Conservation (phyloP, 2,888 invertebrate genomes). For the Chrysodeixis includens region DNA sequence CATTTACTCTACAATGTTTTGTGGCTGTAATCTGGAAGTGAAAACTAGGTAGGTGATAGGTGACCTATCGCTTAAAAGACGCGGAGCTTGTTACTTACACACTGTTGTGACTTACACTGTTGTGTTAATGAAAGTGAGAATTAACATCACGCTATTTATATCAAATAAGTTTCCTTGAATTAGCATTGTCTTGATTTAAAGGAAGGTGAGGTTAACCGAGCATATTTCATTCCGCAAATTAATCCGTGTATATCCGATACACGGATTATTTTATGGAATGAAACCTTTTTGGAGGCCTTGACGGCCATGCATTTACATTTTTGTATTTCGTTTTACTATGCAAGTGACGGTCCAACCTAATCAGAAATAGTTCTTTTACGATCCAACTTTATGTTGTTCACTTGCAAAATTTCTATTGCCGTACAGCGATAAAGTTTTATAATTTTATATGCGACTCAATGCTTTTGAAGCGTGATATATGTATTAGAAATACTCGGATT, state of each 20-base stretch:
- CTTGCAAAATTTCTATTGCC: slow-evolving; percentile 76
- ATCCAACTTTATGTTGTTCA: slow-evolving; percentile 75
- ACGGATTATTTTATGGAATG: slow-evolving; percentile 26
- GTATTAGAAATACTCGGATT: slow-evolving; percentile 16
- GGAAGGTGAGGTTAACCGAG: slow-evolving; percentile 35
- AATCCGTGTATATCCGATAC: too few species aligned
- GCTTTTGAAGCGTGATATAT: slow-evolving; percentile 43
- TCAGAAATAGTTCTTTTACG: slow-evolving; percentile 81
- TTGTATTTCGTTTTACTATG: slow-evolving; percentile 50
- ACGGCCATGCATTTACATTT: slow-evolving; percentile 53
- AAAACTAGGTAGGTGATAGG: too few species aligned
- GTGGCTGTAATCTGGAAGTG: too few species aligned
- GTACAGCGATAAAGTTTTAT: slow-evolving; percentile 65
- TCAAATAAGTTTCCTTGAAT: slow-evolving; percentile 45
- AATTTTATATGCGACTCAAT: slow-evolving; percentile 54
- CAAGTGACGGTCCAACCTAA: slow-evolving; percentile 67
- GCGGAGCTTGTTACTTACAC: too few species aligned
- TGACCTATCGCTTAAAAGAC: too few species aligned
- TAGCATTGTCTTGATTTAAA: slow-evolving; percentile 41
- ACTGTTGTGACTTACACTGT: neutral
- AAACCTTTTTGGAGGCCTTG: slow-evolving; percentile 52
- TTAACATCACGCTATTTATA: slow-evolving; percentile 33
- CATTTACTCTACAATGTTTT: too few species aligned
- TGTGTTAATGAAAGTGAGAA: slow-evolving; percentile 35
- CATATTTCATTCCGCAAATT: too few species aligned